Evolutionary conservation across 2,888 invertebrate genomes (phyloP).

Genomic region (Heteromurus nitidus): DNA sequence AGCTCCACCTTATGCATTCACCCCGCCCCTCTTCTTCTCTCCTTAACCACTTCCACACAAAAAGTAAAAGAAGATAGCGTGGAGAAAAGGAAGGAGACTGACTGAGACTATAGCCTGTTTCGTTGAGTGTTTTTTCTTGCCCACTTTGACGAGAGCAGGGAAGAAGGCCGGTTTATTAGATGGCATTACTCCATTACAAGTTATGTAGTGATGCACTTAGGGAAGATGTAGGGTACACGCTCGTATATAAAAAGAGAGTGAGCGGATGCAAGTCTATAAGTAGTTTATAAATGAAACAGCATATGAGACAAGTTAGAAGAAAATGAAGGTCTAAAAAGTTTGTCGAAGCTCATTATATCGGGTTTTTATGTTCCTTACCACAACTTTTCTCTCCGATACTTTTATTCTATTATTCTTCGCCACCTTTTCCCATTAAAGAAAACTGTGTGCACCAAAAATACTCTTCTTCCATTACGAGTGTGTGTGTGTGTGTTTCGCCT

Average conservation of each 20-base stretch:
- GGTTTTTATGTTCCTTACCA: conserved; percentile 63
- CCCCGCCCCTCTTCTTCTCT: neutral
- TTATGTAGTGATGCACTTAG: neutral
- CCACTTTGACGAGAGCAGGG: neutral
- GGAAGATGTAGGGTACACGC: neutral
- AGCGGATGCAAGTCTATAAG: conserved; percentile 60
- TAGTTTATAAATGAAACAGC: conserved; percentile 67
- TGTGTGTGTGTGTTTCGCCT: conserved; percentile 38
- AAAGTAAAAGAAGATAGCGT: too few relatives aligned
- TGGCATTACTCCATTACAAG: neutral
- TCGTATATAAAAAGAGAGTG: conserved; percentile 47
- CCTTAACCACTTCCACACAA: neutral
- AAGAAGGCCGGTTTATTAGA: conserved; percentile 20
- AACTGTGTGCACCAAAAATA: conserved; percentile 59
- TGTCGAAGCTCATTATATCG: conserved; percentile 66
- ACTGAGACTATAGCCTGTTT: too few relatives aligned
- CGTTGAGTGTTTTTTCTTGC: too few relatives aligned
- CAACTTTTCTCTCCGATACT: conserved; percentile 60
- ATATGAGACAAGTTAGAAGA: conserved; percentile 66
- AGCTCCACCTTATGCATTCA: conserved; percentile 41
- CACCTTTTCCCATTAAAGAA: conserved; percentile 65
- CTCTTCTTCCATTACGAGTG: conserved; percentile 49
- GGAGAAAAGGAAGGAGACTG: too few relatives aligned
- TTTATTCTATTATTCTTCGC: conserved; percentile 63
- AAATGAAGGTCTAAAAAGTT: conserved; percentile 66